Evolutionary conservation across 1,140 invertebrate genomes (phyloP), one percentile per base, ranked within the genome.

Genomic region (Bombus ignitus): DNA sequence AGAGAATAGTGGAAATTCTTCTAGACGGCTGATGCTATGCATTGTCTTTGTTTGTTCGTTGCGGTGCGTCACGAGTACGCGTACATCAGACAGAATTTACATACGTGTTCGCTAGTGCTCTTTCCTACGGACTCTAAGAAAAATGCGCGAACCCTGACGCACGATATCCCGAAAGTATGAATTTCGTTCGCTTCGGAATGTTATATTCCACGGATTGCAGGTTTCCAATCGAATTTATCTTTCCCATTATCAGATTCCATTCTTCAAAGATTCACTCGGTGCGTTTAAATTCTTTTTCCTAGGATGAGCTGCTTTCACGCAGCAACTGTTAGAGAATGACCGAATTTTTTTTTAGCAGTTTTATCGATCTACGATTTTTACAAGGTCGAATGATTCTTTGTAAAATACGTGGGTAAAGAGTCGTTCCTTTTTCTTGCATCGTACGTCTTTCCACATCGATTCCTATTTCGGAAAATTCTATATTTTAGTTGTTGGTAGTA

Each of bases 31-130:
- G 88, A 92, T 90, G 85, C 82, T 87, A 89, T 84, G 89, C 85
- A 85, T 91, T 90, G 90, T 91, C 87, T 91, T 79, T 91, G 85
- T 83, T 81, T 87, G 85, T 86, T 84, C 82, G 86, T 80, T 79
- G 83, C 62, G 85, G 72, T 73, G 53, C 70, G 72, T 80, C 80
- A 18, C 71, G 39, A 35, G 42, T 39, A 39, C 57, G 32, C 73
- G 62, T 37, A 83, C 73, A 37, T 53, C 42, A 42, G 75, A 75
- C 68, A 68, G 74, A 84, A 89, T 89, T 89, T 89, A 71, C 88
- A 87, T 90, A 89, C 82, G 66, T 66, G 74, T 81, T 57, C 78
- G 28, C 37, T 68, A 22, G 10, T 10, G n/a, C 32, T 35, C 6
- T 32, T n/a, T 35, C 15, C n/a, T 66, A 8, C 65, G 32, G 81